Conservation (phyloP, 2,113 vertebrate genomes). For the Cyrtonyx montezumae region DNA sequence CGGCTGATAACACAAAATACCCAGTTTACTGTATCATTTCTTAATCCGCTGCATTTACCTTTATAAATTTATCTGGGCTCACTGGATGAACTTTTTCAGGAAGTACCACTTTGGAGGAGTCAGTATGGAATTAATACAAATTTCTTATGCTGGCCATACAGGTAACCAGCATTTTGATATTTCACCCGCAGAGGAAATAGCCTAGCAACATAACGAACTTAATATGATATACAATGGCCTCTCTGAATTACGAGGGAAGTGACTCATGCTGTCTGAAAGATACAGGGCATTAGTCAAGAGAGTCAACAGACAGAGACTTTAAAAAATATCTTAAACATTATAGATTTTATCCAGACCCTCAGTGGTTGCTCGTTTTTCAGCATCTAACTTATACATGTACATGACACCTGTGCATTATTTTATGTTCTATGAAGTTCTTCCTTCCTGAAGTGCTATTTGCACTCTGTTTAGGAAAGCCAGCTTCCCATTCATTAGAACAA, state of each 20-base stretch:
- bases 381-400: background rate
- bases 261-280: conserved; percentile 50
- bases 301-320: conserved; percentile 7
- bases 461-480: conserved; percentile 1
- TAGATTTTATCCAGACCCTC: background rate
- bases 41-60: background rate
- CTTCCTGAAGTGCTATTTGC: conserved; percentile 13
- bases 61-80: background rate
- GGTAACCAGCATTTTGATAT: conserved; percentile 4
- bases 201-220: conserved; percentile 48
- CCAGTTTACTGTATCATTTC: background rate
- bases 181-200: conserved; percentile 29
- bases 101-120: background rate
- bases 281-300: background rate
- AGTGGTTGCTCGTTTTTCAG: background rate
- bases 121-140: background rate
- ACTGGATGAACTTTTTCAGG: background rate
- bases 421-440: background rate
- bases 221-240: background rate
- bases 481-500: background rate
- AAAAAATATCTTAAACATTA: background rate
- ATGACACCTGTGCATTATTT: background rate
- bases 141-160: background rate
- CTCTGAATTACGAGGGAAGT: conserved; percentile 34
- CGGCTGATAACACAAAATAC: background rate